Evolutionary conservation across 2,888 invertebrate species (phyloP), one percentile per base, ranked within the genome.

Genomic region (Rotaria magnacalcarata): DNA sequence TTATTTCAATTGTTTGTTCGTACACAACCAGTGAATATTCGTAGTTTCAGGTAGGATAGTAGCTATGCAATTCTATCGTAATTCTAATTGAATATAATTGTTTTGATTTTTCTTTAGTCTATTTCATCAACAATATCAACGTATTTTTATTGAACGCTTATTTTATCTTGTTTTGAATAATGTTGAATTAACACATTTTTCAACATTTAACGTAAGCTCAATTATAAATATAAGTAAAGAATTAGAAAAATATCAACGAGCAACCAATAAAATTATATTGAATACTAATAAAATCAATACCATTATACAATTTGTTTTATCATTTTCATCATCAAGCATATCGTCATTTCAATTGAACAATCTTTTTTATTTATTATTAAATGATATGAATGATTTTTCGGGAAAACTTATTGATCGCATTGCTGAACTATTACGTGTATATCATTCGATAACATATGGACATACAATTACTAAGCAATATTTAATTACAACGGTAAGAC

Each of bases 1-100:
- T 80, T 80, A 47, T 80, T 80, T 80, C 80, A 80, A 80, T 80
- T 80, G n/a, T 80, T 80, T 47, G 14, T 80, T 80, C 80, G 80
- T 47, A 80, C 80, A n/a, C 47, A 80, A 47, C 80, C 47, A 10
- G 47, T 80, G 47, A 80, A 80, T 47, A 80, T 80, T 80, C 80
- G 80, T 47, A 80, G 47, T 80, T 80, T 47, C 47, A 67, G 34
- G 67, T 67, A 67, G 6, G 34, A 34, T 2, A 34, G 34, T 34
- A 34, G 34, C 34, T 34, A 34, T 34, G 34, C 4, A 47, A 11
- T 47, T 47, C 47, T 47, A 47, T 2, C 2, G 34, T 47, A 47
- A 11, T 47, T 47, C 47, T 47, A 47, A 34, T 34, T 34, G 34
- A 11, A 47, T 47, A 47, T 47, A 47, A 47, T 47, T 47, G 11